A percentile compares a stretch with the other conserved stretches of the same genome.
Conservation (phyloP, 2,797 vertebrate genomes). For the Synaphobranchus kaupii region DNA sequence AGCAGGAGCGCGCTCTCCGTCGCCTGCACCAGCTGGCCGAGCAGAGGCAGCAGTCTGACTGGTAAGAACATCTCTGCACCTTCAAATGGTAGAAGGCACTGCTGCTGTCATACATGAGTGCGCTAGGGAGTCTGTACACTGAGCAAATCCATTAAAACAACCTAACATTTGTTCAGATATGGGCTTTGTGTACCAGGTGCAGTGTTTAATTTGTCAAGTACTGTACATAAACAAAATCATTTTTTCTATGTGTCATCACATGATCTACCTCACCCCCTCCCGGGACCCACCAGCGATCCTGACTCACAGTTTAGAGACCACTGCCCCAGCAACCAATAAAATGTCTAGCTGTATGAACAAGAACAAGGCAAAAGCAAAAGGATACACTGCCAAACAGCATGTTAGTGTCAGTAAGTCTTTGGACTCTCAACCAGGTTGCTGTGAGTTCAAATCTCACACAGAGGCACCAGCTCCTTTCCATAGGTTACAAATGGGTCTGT, state of each 20-base stretch:
- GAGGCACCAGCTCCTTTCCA: background rate
- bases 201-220: too few relatives aligned
- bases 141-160: too few relatives aligned
- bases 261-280: too few relatives aligned
- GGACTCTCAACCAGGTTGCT: background rate
- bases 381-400: background rate
- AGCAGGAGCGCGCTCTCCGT: slow-evolving; percentile 93
- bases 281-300: too few relatives aligned
- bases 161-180: too few relatives aligned
- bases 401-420: background rate
- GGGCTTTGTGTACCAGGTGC: too few relatives aligned
- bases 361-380: background rate
- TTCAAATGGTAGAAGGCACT: background rate
- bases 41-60: slow-evolving; percentile 85
- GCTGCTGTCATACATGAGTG: background rate
- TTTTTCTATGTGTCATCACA: too few relatives aligned
- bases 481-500: background rate
- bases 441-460: background rate
- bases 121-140: too few relatives aligned
- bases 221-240: too few relatives aligned
- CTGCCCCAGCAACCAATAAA: background rate
- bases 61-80: slow-evolving; percentile 68
- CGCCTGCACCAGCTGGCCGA: slow-evolving; percentile 92
- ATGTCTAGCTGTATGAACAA: background rate
- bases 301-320: too few relatives aligned